Evolutionary conservation across 2,888 invertebrate species (phyloP), one percentile per base, ranked within the genome.

Genomic region (Chydorus sphaericus): DNA sequence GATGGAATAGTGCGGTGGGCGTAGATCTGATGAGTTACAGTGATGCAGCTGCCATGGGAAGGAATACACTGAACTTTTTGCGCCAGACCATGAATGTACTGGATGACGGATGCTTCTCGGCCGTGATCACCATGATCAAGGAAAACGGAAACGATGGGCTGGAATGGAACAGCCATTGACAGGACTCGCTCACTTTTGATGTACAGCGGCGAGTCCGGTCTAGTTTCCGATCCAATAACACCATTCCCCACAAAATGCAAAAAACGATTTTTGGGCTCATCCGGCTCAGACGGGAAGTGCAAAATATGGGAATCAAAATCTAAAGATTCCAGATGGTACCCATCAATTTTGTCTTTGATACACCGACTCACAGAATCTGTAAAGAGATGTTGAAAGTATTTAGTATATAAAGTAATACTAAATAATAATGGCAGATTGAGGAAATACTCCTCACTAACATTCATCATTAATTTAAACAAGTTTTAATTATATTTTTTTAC

Each of bases 1-100:
- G 82, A 79, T 3, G 89, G 86, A 57, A 84, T 76, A 7, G 80
- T 79, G 63, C 89, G 77, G 68, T 89, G 89, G 7, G 88, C 85
- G 67, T 85, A 89, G 68, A 82, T 81, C 60, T 80, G 76, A 44
- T 62, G 61, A 31, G 55, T 58, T 4, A 63, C 59, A 55, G 62
- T 62, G 11, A 64, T 52, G 36, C 57, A 54, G 10, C 55, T 18
- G 7, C 36, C 52, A 48, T 58, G 59, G 64, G 80, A 80, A 61
- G 75, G 73, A 60, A 79, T 78, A 64, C 85, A 85, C 66, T 83
- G 81, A 70, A 78, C 82, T 65, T 79, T 76, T 58, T 69, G 64
- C 23, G 18, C 55, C 26, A 52, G 31, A 14, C 59, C 63, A 16
- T 55, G 48, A 29, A 57, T 61, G 39, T 62, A 72, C 54, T 84